Evolutionary conservation across 92 coral and sea anemone species (phyloP).

Genomic region (Paramuricea clavata): DNA sequence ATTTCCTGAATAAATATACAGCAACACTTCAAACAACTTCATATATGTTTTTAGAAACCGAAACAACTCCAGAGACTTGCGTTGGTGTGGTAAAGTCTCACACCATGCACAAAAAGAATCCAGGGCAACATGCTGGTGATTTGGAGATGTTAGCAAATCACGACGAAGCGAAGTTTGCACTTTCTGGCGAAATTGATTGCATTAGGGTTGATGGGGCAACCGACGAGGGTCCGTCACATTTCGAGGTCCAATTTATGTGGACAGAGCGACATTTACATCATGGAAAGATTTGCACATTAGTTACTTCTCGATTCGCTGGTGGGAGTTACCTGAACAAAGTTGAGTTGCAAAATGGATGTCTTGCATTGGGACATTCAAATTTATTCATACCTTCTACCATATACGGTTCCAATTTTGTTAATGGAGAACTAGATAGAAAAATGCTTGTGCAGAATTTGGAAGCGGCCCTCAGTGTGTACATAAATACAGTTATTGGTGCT

Average conservation of each 20-base stretch:
- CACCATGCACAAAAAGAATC: slow-evolving; percentile 33
- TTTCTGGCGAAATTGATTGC: slow-evolving; percentile 32
- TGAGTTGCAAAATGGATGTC: slow-evolving; percentile 48
- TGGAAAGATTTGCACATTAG: slow-evolving; percentile 26
- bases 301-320: slow-evolving; percentile 38
- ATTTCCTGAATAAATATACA: slow-evolving; percentile 29
- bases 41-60: slow-evolving; percentile 61
- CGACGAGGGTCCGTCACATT: slow-evolving; percentile 38
- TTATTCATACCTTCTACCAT: slow-evolving; percentile 54
- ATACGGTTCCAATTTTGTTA: slow-evolving; percentile 23
- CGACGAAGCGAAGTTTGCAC: slow-evolving; percentile 1
- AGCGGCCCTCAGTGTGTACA: slow-evolving; percentile 43
- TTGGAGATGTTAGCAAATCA: slow-evolving; percentile 21
- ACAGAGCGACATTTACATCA: slow-evolving; percentile 45
- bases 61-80: slow-evolving; percentile 54
- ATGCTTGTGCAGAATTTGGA: slow-evolving; percentile 41
- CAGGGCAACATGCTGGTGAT: slow-evolving; percentile 48
- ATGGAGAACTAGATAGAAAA: slow-evolving; percentile 20
- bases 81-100: slow-evolving; percentile 59
- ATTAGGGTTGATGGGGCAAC: slow-evolving; percentile 45
- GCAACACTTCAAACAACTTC: slow-evolving; percentile 62
- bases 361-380: slow-evolving; percentile 39
- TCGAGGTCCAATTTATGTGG: slow-evolving; percentile 54
- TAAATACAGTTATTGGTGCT: slow-evolving; percentile 36
- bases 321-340: slow-evolving; percentile 49